Conservation (phyloP, 1,140 invertebrate species). For the Drosophila burlai region DNA sequence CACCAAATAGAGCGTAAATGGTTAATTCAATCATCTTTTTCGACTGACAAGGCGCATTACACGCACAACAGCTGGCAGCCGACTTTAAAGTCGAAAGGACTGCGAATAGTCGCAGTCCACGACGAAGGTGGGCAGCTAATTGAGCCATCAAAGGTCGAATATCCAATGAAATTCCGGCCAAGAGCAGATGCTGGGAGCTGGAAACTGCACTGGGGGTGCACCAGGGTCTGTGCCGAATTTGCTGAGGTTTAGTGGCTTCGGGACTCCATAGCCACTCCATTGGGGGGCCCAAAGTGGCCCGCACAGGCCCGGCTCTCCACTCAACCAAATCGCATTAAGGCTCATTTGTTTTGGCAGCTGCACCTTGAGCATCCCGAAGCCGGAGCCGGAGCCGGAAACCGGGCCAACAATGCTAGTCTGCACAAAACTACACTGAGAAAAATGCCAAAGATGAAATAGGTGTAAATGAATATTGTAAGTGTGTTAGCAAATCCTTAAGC, state of each 20-base stretch:
- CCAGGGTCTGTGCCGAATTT: conserved; percentile 54
- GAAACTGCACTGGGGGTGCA: background rate
- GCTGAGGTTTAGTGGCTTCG: conserved; percentile 70
- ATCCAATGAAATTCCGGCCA: conserved; percentile 12
- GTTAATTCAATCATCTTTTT: conserved; percentile 75
- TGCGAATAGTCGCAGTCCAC: background rate
- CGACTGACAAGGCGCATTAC: conserved; percentile 59
- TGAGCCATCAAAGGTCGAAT: conserved; percentile 38
- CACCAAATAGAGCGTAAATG: conserved; percentile 71
- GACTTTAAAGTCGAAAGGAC: conserved; percentile 17
- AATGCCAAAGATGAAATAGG: background rate
- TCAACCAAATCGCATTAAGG: conserved; percentile 81
- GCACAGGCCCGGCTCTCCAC: conserved; percentile 41
- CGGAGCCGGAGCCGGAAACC: background rate
- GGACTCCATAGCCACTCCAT: conserved; percentile 44
- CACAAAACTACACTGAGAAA: background rate
- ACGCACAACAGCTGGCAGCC: conserved; percentile 22
- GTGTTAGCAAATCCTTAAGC: too few relatives aligned
- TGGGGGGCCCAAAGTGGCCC: background rate
- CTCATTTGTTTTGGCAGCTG: conserved; percentile 85
- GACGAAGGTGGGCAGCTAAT: conserved; percentile 19
- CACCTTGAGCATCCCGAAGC: conserved; percentile 20
- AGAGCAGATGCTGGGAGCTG: conserved; percentile 7
- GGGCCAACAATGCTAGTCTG: conserved; percentile 3
- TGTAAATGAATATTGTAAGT: background rate